phyloP scores from a whole-genome alignment of 2,888 invertebrate species.

The Drosophila mercatorum region DNA sequence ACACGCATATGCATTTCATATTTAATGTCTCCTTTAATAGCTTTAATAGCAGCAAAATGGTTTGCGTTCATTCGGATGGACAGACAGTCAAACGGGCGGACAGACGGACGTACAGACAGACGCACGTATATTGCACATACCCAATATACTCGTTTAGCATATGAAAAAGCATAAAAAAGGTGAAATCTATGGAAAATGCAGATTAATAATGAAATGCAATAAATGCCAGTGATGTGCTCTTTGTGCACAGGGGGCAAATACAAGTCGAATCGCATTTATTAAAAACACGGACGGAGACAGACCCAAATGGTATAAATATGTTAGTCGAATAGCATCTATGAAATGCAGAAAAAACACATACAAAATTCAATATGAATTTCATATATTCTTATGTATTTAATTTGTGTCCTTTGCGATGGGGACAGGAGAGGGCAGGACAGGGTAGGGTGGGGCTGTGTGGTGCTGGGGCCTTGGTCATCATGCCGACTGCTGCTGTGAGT shows the following conservation, averaged over 20 bases:
- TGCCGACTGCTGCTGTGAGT: neutral
- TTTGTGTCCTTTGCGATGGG: neutral
- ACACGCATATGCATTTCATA: no score
- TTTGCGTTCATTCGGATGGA: no score
- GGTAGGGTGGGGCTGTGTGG: neutral
- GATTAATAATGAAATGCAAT: conserved; percentile 6
- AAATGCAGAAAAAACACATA: neutral
- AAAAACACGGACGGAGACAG: neutral
- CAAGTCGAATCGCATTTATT: neutral
- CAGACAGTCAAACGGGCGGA: no score
- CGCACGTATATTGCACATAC: no score
- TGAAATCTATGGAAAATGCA: neutral
- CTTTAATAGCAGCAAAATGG: no score
- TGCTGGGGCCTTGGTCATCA: neutral
- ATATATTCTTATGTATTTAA: neutral
- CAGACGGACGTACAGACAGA: no score
- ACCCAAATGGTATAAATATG: neutral
- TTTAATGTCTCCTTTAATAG: no score
- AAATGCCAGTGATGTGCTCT: neutral
- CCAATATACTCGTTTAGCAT: no score
- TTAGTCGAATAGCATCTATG: neutral
- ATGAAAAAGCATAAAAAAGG: no score
- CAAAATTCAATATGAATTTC: neutral
- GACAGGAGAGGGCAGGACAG: no score
- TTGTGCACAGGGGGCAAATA: neutral